Conservation (phyloP, 2,797 vertebrate genomes). For the Tokudaia muenninki region DNA sequence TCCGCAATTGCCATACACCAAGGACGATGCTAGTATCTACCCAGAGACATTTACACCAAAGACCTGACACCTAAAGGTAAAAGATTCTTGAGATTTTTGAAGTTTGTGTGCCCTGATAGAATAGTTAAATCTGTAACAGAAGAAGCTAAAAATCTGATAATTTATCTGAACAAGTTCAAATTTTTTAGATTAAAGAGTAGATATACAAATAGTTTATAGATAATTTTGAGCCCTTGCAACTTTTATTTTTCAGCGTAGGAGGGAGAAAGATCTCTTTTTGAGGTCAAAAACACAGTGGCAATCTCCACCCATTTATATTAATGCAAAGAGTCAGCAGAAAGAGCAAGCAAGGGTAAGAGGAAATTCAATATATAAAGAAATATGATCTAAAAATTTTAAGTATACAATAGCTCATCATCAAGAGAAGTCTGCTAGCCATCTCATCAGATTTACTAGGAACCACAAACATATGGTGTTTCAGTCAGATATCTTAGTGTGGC, state of each 20-base stretch:
- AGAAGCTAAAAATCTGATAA: not conserved
- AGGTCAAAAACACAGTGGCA: slow-evolving; percentile 41
- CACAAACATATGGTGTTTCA: not conserved
- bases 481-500: not conserved
- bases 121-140: slow-evolving; percentile 29
- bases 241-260: slow-evolving; percentile 18
- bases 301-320: not conserved
- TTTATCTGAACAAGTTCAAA: slow-evolving; percentile 47
- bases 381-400: not conserved
- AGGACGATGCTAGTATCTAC: not conserved
- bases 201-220: slow-evolving; percentile 12
- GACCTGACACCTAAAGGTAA: not conserved
- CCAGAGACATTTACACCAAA: not conserved
- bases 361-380: slow-evolving; percentile 33
- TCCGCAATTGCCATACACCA: not conserved
- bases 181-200: slow-evolving; percentile 35
- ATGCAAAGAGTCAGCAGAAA: slow-evolving; percentile 26
- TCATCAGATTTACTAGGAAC: slow-evolving; percentile 20
- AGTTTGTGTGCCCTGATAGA: not conserved
- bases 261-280: slow-evolving; percentile 8
- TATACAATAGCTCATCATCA: slow-evolving; percentile 2
- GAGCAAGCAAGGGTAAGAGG: not conserved
- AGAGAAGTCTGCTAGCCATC: not conserved
- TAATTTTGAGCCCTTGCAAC: not conserved
- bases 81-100: not conserved